Evolutionary conservation across 2,888 invertebrate genomes (phyloP).

Genomic region (Endotricha flammealis): DNA sequence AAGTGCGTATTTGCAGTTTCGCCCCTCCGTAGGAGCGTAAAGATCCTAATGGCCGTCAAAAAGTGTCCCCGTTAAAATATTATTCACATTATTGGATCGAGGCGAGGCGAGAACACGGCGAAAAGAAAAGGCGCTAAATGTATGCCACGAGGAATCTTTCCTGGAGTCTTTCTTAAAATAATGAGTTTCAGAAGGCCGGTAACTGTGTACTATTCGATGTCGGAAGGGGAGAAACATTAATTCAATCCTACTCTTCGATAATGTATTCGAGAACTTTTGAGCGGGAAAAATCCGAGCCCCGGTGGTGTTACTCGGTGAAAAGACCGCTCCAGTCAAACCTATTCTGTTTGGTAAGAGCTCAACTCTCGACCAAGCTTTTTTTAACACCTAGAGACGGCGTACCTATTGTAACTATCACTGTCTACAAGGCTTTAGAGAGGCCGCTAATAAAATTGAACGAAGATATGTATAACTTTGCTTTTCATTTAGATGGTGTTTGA

Average conservation of each 20-base stretch:
- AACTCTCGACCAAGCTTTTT: conserved; percentile 4
- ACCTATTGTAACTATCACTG: too few species aligned
- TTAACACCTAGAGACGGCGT: neutral
- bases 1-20: neutral
- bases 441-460: too few species aligned
- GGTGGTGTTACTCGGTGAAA: conserved; percentile 8
- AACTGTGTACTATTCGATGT: conserved; percentile 27
- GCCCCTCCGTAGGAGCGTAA: too few species aligned
- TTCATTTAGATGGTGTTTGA: too few species aligned
- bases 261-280: conserved; percentile 36
- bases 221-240: conserved; percentile 32
- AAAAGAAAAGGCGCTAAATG: conserved; percentile 21
- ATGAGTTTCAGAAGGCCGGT: conserved; percentile 22
- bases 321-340: conserved; percentile 1
- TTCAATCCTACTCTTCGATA: conserved; percentile 33
- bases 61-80: conserved; percentile 27
- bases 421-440: too few species aligned
- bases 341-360: conserved; percentile 2
- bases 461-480: too few species aligned
- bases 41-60: conserved; percentile 6
- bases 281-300: conserved; percentile 19
- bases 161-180: conserved; percentile 26
- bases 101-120: conserved; percentile 20
- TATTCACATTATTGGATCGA: conserved; percentile 29
- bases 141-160: too few species aligned